Evolutionary conservation across 2,888 invertebrate species (phyloP), one percentile per base, ranked within the genome.

Genomic region (Macrosiphum euphorbiae): DNA sequence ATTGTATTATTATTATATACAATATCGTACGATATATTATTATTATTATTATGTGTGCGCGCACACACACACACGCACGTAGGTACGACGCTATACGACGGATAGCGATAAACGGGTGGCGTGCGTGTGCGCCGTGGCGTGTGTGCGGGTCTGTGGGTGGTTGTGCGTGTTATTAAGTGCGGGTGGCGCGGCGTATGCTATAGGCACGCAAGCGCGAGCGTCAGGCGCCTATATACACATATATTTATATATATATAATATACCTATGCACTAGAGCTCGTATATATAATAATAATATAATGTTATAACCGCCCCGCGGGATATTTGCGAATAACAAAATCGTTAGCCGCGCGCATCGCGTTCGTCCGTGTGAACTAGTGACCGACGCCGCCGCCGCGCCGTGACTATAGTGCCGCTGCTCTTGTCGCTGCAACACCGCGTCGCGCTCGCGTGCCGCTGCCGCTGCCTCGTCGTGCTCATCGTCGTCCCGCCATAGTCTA

Each of bases 261-360:
- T 50, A 50, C 50, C n/a, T 58, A 88, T 24, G 55, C 26, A 41
- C 52, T 16, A 86, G 4, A 28, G 87, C 50, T 58, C n/a, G 20
- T 55, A 61, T 26, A 44, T 55, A 50, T 26, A 86, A 55, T 35
- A 86, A 78, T 78, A 67, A 26, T 67, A 78, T 35, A 78, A 78
- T 78, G 35, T 78, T 78, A 78, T 78, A 78, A 92, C 92, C 67
- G 44, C 90, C 94, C 67, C 90, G 85, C 86, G 94, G 90, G 86
- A 90, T 67, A 41, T 50, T 94, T 50, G 90, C 86, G 94, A 94
- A 90, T 90, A 94, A 94, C 87, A 94, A 94, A 94, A 94, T 94
- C 94, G 94, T 93, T 93, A 93, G 89, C 58, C 67, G n/a, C 78
- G n/a, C 61, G 86, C 55, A 28, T 61, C 86, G 58, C 61, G 4